A percentile compares a stretch with the other conserved stretches of the same genome.
Conservation (phyloP, 2,113 vertebrate species). For the Rattus rattus region DNA sequence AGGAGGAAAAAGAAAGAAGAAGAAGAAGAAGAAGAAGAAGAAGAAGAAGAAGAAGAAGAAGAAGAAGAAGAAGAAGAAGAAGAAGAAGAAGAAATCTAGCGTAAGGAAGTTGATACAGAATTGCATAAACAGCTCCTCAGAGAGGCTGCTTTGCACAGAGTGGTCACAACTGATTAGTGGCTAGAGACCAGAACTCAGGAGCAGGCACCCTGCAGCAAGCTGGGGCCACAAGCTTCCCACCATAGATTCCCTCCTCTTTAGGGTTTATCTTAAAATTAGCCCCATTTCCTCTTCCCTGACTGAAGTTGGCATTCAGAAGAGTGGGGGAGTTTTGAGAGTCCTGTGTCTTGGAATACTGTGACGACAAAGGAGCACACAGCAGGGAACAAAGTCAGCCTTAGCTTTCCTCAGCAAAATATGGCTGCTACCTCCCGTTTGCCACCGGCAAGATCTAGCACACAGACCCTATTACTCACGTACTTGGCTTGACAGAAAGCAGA, state of each 20-base stretch:
- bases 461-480: conserved; percentile 76
- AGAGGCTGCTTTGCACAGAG: not conserved
- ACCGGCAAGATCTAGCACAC: not conserved
- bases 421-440: not conserved
- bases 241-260: not conserved
- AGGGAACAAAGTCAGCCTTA: not conserved
- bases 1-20: not conserved
- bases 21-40: not conserved
- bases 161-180: not conserved
- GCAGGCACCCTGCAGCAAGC: not conserved
- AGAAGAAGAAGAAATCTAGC: not conserved
- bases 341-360: not conserved
- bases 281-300: not conserved
- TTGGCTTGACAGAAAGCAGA: conserved; percentile 73
- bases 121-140: not conserved
- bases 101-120: not conserved
- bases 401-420: not conserved
- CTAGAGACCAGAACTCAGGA: not conserved
- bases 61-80: not conserved
- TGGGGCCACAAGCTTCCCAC: not conserved
- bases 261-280: not conserved
- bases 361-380: not conserved
- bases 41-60: not conserved
- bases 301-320: not conserved
- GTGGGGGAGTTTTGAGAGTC: not conserved